Percentiles rank a stretch among this genome's conserved stretches.
Evolutionary conservation across 2,888 invertebrate genomes (phyloP).

Genomic region (Drosophila paracracens): DNA sequence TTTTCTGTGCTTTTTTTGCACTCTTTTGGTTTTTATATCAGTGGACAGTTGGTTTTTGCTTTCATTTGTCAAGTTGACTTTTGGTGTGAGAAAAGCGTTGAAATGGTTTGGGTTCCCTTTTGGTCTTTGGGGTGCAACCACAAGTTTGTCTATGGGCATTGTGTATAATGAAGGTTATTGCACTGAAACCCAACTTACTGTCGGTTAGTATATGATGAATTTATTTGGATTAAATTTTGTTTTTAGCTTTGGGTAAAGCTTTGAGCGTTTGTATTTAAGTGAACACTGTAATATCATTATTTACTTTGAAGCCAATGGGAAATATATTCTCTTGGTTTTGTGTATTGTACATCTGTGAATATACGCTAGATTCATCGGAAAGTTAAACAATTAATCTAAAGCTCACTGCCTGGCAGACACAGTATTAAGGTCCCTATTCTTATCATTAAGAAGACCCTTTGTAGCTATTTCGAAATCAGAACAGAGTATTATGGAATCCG

Average conservation of each 20-base stretch:
- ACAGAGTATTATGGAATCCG: not conserved
- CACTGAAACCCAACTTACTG: slow-evolving; percentile 48
- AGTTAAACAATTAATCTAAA: not conserved
- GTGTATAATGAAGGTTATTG: slow-evolving; percentile 46
- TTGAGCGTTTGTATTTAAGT: not conserved
- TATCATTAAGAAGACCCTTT: not conserved
- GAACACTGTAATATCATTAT: not conserved
- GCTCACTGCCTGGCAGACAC: not conserved
- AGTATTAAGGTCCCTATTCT: not conserved
- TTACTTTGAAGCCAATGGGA: not conserved
- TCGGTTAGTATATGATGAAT: not conserved
- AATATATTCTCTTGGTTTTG: not conserved
- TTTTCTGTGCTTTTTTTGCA: slow-evolving; percentile 34
- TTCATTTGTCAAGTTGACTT: slow-evolving; percentile 72
- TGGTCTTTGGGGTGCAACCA: slow-evolving; percentile 28
- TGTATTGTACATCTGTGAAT: too few relatives aligned
- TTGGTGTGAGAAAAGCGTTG: slow-evolving; percentile 42
- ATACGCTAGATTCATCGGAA: not conserved
- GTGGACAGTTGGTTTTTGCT: slow-evolving; percentile 72
- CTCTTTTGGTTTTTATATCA: slow-evolving; percentile 46
- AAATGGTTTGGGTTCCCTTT: slow-evolving; percentile 21
- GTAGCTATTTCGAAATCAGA: not conserved
- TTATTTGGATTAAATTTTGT: not conserved
- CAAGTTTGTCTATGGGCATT: slow-evolving; percentile 33
- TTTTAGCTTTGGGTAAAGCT: slow-evolving; percentile 14